Evolutionary conservation across 1,140 invertebrate species (phyloP).

Genomic region (Brachionus angularis): DNA sequence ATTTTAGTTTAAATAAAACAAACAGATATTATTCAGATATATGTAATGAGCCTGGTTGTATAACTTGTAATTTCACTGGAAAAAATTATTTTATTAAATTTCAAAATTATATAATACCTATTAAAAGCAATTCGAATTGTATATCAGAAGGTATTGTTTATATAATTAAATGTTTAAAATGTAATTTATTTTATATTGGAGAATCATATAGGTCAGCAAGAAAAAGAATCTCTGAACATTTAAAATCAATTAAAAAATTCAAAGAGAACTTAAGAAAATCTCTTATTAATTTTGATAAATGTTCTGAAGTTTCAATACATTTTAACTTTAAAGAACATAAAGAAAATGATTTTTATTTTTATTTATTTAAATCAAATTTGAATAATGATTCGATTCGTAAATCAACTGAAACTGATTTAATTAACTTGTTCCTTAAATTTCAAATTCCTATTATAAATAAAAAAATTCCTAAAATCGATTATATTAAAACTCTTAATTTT

Average conservation of each 20-base stretch:
- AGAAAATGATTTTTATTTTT: not conserved
- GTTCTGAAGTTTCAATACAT: not conserved
- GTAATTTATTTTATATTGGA: not conserved
- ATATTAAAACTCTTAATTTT: not conserved
- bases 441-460: not conserved
- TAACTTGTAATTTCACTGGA: too few relatives aligned
- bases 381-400: not conserved
- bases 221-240: conserved; percentile 1
- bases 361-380: not conserved
- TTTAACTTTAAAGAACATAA: not conserved
- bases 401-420: not conserved
- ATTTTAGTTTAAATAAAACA: not conserved
- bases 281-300: not conserved
- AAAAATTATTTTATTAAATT: too few relatives aligned
- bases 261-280: not conserved
- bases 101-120: too few relatives aligned
- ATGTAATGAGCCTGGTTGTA: too few relatives aligned
- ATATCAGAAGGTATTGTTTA: not conserved
- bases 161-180: conserved; percentile 1
- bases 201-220: not conserved
- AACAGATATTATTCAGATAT: not conserved
- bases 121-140: not conserved
- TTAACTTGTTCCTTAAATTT: conserved; percentile 1
- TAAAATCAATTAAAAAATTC: conserved; percentile 1
- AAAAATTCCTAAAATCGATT: not conserved